Conservation (phyloP, 2,888 invertebrate species). For the Spisula solida region DNA sequence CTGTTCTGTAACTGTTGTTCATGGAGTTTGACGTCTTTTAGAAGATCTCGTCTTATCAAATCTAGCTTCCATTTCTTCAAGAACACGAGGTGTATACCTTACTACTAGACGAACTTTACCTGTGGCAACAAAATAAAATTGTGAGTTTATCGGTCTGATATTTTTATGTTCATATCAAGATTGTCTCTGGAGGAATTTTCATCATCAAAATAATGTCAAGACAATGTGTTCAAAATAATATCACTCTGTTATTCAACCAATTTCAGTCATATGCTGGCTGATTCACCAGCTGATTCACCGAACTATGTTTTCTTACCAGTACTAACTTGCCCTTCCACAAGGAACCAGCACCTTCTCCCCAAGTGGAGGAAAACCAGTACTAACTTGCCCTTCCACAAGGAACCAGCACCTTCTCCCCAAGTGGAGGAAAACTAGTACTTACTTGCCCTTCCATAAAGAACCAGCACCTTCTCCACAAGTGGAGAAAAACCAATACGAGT, state of each 20-base stretch:
- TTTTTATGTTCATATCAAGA: too few species aligned
- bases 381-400: not conserved
- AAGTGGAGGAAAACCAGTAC: not conserved
- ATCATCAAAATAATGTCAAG: too few species aligned
- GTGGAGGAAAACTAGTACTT: not conserved
- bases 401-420: not conserved
- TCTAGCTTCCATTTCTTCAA: slow-evolving; percentile 99
- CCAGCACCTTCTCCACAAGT: not conserved
- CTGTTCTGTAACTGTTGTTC: slow-evolving; percentile 26
- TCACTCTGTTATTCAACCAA: too few species aligned
- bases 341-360: not conserved
- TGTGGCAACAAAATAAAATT: slow-evolving; percentile 63
- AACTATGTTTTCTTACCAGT: too few species aligned
- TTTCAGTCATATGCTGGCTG: too few species aligned
- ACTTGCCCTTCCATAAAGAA: not conserved
- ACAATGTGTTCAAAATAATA: too few species aligned
- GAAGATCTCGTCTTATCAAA: slow-evolving; percentile 97
- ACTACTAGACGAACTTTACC: slow-evolving; percentile 98
- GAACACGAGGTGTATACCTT: slow-evolving; percentile 98
- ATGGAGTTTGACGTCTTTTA: slow-evolving; percentile 76
- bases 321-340: not conserved
- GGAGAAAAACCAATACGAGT: too few species aligned
- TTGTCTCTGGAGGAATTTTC: too few species aligned
- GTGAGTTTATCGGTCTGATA: not conserved
- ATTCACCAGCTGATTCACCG: too few species aligned